These are phyloP conservation scores for Metridium senile DNA, from an alignment of 92 coral and sea anemone genomes.

Conservation along the genomic window DNA sequence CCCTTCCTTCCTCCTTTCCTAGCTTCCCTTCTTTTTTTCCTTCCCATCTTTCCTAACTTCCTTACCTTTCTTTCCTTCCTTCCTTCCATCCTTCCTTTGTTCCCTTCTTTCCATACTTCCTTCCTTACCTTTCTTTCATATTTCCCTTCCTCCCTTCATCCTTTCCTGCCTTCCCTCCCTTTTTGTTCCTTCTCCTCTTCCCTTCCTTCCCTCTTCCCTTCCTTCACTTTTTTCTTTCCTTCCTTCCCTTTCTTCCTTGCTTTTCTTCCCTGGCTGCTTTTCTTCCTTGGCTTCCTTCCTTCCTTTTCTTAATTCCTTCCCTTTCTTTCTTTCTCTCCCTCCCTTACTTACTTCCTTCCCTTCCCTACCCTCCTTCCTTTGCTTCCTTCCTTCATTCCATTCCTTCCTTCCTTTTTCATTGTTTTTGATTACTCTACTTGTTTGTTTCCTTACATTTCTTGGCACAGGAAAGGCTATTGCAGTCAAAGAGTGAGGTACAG, in stretches of 20 bases:
- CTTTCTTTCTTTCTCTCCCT: too few species aligned
- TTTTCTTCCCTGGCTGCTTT: neutral
- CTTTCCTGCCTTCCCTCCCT: neutral
- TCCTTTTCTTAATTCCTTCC: neutral
- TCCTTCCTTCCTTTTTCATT: neutral
- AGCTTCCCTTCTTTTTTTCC: too few species aligned
- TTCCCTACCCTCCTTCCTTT: neutral
- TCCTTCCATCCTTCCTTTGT: too few species aligned
- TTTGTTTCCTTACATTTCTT: neutral
- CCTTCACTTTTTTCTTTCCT: neutral
- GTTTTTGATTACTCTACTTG: neutral
- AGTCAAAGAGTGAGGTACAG: conserved; percentile 46
- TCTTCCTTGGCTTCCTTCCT: neutral
- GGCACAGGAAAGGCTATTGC: conserved; percentile 80
- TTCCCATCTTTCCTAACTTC: too few species aligned
- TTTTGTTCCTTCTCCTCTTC: neutral
- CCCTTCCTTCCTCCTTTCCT: too few species aligned
- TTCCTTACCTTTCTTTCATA: neutral
- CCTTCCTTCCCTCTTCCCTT: neutral
- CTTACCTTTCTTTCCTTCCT: too few species aligned
- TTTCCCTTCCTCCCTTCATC: neutral
- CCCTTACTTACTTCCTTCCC: neutral
- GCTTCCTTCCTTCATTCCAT: neutral
- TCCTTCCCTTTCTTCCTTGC: neutral
- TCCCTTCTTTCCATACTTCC: neutral